A percentile compares a stretch with the other conserved stretches of the same genome.
Evolutionary conservation across 2,113 vertebrate genomes (phyloP).

Genomic region (Columba livia): DNA sequence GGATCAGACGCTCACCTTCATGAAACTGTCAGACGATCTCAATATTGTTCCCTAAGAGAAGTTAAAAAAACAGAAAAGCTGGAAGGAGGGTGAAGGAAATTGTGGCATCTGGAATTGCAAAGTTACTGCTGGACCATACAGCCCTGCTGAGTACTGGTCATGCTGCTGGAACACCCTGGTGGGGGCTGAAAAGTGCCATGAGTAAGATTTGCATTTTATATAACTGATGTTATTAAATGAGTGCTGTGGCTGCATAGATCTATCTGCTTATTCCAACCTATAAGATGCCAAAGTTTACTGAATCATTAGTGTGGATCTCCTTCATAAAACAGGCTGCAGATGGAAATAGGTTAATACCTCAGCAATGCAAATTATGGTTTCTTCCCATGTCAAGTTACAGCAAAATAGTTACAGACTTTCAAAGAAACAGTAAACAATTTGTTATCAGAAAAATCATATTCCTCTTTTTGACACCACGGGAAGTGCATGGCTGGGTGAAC

Average conservation of each 20-base stretch:
- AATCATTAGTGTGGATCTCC: fast-evolving
- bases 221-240: neutral
- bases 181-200: neutral
- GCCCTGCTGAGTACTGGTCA: neutral
- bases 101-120: neutral
- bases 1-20: neutral
- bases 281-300: neutral
- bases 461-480: neutral
- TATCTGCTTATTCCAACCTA: neutral
- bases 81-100: neutral
- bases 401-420: neutral
- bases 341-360: neutral
- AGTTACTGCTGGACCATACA: neutral
- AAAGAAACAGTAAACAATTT: neutral
- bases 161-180: neutral
- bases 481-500: neutral
- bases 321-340: neutral
- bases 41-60: neutral
- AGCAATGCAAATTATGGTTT: neutral
- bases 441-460: neutral
- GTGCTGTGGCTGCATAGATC: neutral
- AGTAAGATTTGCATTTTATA: neutral
- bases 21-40: neutral
- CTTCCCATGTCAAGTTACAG: neutral
- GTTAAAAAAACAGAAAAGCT: neutral